Evolutionary conservation across 2,888 invertebrate genomes (phyloP), one percentile per base, ranked within the genome.

Genomic region (Pyralis farinalis): DNA sequence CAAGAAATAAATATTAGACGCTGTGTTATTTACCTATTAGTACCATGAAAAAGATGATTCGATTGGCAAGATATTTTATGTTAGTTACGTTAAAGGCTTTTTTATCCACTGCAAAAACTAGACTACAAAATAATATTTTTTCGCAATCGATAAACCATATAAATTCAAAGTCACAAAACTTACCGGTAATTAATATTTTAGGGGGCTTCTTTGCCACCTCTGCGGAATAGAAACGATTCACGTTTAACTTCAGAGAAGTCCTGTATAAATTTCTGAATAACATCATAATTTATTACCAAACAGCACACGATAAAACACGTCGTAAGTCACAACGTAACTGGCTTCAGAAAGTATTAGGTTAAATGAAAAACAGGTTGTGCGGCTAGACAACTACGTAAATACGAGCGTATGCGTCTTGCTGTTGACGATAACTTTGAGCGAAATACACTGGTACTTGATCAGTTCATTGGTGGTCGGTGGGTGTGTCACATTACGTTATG

Each of bases 111-210:
- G n/a, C n/a, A n/a, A n/a, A n/a, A n/a, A n/a, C n/a, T n/a, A n/a
- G n/a, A n/a, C n/a, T n/a, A n/a, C n/a, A n/a, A n/a, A n/a, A 2
- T 16, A 16, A 16, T 4, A 16, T 16, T 16, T 16, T 16, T 16
- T 16, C n/a, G n/a, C n/a, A n/a, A n/a, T n/a, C n/a, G n/a, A n/a
- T n/a, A n/a, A n/a, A n/a, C n/a, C n/a, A n/a, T n/a, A n/a, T 4
- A 16, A 16, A 4, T 16, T 4, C 41, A 7, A 25, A 25, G 5
- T 31, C 11, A 1, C 31, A 28, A 43, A 57, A 78, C 81, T 87
- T 64, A 91, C 91, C 91, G 31, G 92, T 91, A 30, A 92, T 92
- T 33, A 91, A 74, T 58, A 91, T 91, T 67, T 90, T 88, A 16
- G 91, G 92, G 4, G 84, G 69, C 37, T 65, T 66, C 32, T 54